These are phyloP conservation scores for Arctocebus calabarensis DNA, from an alignment of 2,797 vertebrate species.

Conservation along the genomic window DNA sequence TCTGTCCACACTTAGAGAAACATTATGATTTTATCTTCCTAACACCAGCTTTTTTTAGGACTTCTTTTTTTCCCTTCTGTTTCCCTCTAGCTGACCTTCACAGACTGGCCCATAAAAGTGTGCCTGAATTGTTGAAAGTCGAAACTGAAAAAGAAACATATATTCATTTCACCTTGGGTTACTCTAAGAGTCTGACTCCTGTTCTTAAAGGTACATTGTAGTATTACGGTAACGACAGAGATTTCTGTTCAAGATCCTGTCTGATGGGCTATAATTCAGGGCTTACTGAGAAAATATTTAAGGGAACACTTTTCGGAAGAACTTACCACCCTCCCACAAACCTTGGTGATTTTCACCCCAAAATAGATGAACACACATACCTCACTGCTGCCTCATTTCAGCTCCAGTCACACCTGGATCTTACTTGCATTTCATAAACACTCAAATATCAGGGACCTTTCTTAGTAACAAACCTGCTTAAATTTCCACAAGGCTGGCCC, in stretches of 20 bases:
- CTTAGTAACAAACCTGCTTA: conserved; percentile 57
- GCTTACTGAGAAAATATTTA: conserved; percentile 27
- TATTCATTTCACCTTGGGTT: conserved; percentile 30
- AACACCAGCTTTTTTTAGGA: conserved; percentile 32
- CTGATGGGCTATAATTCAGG: conserved; percentile 42
- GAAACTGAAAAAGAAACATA: conserved; percentile 69
- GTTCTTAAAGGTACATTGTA: conserved; percentile 23
- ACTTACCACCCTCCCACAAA: conserved; percentile 45
- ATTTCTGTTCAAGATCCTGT: conserved; percentile 52
- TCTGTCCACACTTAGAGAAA: conserved; percentile 24
- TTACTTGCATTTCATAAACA: conserved; percentile 66
- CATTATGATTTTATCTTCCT: conserved; percentile 42
- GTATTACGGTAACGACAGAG: background rate
- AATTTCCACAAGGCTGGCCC: background rate
- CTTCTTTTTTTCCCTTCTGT: background rate
- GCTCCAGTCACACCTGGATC: conserved; percentile 40
- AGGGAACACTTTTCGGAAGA: conserved; percentile 25
- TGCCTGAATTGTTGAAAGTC: conserved; percentile 1
- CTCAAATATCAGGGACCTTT: background rate
- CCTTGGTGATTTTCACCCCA: conserved; percentile 47
- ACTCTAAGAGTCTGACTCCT: background rate
- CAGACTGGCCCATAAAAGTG: conserved; percentile 26
- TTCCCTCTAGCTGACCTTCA: conserved; percentile 38
- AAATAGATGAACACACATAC: conserved; percentile 72
- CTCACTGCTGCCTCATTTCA: conserved; percentile 58